Evolutionary conservation across 2,888 invertebrate genomes (phyloP).

Genomic region (Drosophila paramelanica): DNA sequence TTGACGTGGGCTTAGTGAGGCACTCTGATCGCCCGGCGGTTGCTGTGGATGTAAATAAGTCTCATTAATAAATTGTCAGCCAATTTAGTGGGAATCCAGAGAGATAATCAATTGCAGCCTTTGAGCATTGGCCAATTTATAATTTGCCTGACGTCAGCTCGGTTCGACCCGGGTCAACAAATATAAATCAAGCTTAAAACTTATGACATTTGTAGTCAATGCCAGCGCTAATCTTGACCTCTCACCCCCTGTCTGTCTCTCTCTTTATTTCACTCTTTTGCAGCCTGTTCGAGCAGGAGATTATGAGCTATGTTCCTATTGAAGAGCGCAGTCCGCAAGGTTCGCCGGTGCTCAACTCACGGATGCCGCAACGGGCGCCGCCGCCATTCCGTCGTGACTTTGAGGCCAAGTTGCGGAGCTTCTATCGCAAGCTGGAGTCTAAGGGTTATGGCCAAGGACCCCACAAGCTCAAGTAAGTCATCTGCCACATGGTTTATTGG

Average conservation of each 20-base stretch:
- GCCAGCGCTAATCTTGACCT: background rate
- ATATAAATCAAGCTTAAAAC: background rate
- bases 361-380: constrained; percentile 91
- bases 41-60: constrained; percentile 12
- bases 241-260: background rate
- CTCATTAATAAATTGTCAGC: constrained; percentile 50
- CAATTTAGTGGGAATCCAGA: constrained; percentile 27
- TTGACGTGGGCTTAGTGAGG: background rate
- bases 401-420: constrained; percentile 96
- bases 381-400: constrained; percentile 97
- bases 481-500: background rate
- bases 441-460: constrained; percentile 99
- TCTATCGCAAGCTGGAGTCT: constrained; percentile 97
- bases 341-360: constrained; percentile 91
- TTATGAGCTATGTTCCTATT: constrained; percentile 97
- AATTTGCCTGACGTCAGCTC: constrained; percentile 16
- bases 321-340: constrained; percentile 86
- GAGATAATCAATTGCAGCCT: constrained; percentile 23
- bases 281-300: constrained; percentile 99
- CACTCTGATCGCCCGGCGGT: too few species aligned
- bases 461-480: constrained; percentile 94
- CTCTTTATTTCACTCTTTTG: constrained; percentile 52
- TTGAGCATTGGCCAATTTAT: constrained; percentile 2
- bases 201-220: constrained; percentile 3
- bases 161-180: background rate